phyloP scores from a whole-genome alignment of 2,113 vertebrate genomes.

The Sakesphorus luctuosus region DNA sequence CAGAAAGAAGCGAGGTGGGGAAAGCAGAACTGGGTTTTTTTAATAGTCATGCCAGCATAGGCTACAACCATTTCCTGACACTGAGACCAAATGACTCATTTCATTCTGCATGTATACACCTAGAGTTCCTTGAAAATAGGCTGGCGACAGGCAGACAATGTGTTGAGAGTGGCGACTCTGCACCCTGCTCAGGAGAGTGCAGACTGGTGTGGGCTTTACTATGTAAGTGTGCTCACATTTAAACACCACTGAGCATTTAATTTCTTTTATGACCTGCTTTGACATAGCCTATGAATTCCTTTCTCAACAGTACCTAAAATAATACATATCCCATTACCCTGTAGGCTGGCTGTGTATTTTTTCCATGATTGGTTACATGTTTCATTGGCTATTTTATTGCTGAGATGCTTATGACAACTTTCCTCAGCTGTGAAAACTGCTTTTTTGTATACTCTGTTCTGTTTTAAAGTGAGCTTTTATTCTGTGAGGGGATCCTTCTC shows the following conservation, averaged over 20 bases:
- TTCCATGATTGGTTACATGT: neutral
- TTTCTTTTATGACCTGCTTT: neutral
- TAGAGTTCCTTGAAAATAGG: neutral
- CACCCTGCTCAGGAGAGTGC: neutral
- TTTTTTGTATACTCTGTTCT: neutral
- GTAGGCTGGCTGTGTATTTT: neutral
- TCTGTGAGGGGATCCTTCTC: neutral
- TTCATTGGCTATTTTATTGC: neutral
- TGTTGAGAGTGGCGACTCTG: neutral
- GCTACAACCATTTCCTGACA: neutral
- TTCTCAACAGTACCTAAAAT: neutral
- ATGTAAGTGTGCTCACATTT: neutral
- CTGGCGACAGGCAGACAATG: rapidly evolving
- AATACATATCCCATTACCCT: rapidly evolving
- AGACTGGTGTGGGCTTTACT: neutral
- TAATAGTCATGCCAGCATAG: neutral
- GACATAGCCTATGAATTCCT: neutral
- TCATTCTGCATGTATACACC: neutral
- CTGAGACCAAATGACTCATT: neutral
- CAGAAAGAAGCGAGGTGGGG: neutral
- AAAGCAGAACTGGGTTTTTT: neutral
- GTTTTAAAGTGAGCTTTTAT: neutral
- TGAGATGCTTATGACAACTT: neutral
- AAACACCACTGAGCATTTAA: neutral
- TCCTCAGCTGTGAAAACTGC: neutral